These are phyloP conservation scores for Pseudomyrmex flavicornis DNA, from an alignment of 1,140 invertebrate species.

Conservation along the genomic window DNA sequence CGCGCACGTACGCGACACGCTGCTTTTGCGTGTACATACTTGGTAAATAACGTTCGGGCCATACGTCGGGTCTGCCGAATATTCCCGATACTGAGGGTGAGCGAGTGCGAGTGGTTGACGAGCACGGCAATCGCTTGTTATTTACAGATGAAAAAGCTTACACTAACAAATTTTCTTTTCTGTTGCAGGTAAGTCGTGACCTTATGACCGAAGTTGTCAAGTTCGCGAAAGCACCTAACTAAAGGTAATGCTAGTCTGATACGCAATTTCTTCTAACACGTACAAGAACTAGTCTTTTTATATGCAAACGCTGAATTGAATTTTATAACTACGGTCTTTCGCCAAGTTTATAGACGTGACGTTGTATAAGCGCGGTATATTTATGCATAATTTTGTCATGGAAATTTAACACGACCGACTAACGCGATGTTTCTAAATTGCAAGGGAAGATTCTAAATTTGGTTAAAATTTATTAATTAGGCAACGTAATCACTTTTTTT, in stretches of 20 bases:
- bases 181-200: conserved; percentile 77
- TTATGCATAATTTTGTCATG: conserved; percentile 34
- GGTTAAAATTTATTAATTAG: background rate
- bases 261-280: conserved; percentile 22
- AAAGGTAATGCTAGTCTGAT: conserved; percentile 37
- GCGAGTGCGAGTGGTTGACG: background rate
- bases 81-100: too few species aligned
- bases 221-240: background rate
- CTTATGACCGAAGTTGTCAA: conserved; percentile 19
- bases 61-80: too few species aligned
- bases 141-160: background rate
- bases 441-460: background rate
- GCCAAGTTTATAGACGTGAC: background rate
- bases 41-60: too few species aligned
- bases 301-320: conserved; percentile 48
- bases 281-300: conserved; percentile 34
- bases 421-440: background rate
- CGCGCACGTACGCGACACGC: too few species aligned
- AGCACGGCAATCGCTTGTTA: too few species aligned
- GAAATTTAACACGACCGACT: conserved; percentile 17
- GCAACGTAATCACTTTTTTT: background rate
- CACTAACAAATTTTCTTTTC: conserved; percentile 41
- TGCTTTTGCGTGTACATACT: too few species aligned
- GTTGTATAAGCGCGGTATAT: conserved; percentile 9
- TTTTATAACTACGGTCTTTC: background rate